Base-by-base conservation (phyloP, 2,888 invertebrate species). In the Heliothis peltigera region DNA sequence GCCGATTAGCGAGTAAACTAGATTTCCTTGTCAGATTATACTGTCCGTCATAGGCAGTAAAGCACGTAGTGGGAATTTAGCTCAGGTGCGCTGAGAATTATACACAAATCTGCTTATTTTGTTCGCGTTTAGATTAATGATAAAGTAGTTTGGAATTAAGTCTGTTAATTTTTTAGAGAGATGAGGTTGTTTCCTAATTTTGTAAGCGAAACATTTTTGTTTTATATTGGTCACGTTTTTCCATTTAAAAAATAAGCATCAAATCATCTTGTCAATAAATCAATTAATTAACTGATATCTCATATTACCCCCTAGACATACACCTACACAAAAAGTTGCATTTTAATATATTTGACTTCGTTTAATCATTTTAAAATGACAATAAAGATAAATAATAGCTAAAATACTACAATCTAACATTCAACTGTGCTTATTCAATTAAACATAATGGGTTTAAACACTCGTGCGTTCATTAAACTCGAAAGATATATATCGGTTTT, bases 11-110 rank as follows among this genome's bases (percentile, higher is more conserved):
- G 82, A 81, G 85, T 84, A 88, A 92, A 92, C 89, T 91, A 88
- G 89, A 92, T 92, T 92, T 91, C 86, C 90, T 90, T 87, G 87
- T 87, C 84, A 89, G 89, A 92, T 92, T 90, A 92, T 88, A 82
- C 85, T 87, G 89, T 89, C 89, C 86, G 78, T 91, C 89, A 91
- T 89, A 87, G 83, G 85, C 84, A 81, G 59, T 10, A 47, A 82
- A 82, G 81, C 84, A 89, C 86, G 85, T 83, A 83, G 75, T 77
- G 81, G 77, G 83, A 84, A 86, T 88, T 87, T 84, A 83, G 80
- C 75, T 75, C 84, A 84, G 84, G 84, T 84, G 79, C 68, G 70
- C 67, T 53, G 66, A 57, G 59, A 76, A 77, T 80, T 65, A 57
- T 65, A 61, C 56, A 79, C 70, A 77, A 83, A 76, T 75, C 58